Evolutionary conservation across 2,113 vertebrate genomes (phyloP).

Genomic region (Gambusia affinis): DNA sequence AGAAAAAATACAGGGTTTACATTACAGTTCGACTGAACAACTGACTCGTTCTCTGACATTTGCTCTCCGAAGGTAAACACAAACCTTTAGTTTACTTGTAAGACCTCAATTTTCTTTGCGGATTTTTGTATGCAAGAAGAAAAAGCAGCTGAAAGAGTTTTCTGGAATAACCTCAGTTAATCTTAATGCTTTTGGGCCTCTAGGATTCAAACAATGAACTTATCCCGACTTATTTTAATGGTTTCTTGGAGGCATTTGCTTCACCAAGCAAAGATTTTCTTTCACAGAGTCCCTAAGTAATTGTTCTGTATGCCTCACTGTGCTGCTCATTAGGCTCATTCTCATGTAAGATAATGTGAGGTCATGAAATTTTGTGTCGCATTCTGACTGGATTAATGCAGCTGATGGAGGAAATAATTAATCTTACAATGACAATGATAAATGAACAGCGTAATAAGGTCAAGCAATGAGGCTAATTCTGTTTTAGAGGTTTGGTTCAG

Average conservation of each 20-base stretch:
- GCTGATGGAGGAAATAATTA: constrained; percentile 32
- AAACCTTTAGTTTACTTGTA: constrained; percentile 41
- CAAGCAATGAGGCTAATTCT: constrained; percentile 10
- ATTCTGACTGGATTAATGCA: constrained; percentile 29
- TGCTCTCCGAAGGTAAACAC: constrained; percentile 58
- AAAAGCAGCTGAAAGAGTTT: neutral
- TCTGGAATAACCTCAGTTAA: neutral
- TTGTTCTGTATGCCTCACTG: constrained; percentile 15
- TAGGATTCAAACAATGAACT: neutral
- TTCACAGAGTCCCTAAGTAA: neutral
- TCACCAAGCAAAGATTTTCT: neutral
- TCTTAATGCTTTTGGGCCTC: neutral
- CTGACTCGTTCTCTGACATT: constrained; percentile 52
- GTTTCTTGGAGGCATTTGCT: neutral
- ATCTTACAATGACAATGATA: constrained; percentile 35
- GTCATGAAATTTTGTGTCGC: constrained; percentile 7
- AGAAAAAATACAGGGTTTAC: constrained; percentile 61
- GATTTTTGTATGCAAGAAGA: constrained; percentile 5
- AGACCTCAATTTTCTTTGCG: constrained; percentile 55
- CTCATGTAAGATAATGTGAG: constrained; percentile 12
- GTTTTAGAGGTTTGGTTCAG: neutral
- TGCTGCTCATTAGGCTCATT: constrained; percentile 24
- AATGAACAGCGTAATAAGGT: constrained; percentile 24
- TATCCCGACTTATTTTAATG: neutral
- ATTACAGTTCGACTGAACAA: constrained; percentile 64